phyloP scores from a whole-genome alignment of 1,140 invertebrate species.

The Coenobita brevimanus region DNA sequence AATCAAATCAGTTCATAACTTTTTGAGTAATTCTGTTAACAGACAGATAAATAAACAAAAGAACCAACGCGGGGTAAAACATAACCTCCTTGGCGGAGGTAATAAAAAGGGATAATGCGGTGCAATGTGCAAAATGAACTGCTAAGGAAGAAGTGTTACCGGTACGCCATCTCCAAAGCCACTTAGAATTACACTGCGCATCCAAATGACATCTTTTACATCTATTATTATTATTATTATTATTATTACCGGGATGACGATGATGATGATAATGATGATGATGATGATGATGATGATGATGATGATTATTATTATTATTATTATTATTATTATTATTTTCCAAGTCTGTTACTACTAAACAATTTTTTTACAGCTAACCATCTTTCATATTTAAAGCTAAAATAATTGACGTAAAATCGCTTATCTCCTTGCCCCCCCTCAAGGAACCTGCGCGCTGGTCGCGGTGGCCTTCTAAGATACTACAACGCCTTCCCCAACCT shows the following conservation, averaged over 20 bases:
- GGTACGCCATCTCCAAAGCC: too few relatives aligned
- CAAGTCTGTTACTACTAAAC: background rate
- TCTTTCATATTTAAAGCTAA: background rate
- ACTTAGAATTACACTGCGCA: too few relatives aligned
- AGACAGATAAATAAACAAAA: too few relatives aligned
- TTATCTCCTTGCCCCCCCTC: background rate
- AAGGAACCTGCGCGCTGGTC: slow-evolving; percentile 35
- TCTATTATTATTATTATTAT: background rate
- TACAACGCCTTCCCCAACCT: slow-evolving; percentile 37
- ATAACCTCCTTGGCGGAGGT: too few relatives aligned
- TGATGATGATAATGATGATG: background rate
- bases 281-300: background rate
- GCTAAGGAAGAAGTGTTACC: too few relatives aligned
- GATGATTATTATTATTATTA: background rate
- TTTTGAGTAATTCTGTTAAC: too few relatives aligned
- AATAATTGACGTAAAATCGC: background rate
- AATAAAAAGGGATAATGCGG: too few relatives aligned
- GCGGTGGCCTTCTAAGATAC: slow-evolving; percentile 18
- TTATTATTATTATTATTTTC: background rate
- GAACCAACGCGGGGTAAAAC: too few relatives aligned
- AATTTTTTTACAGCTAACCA: background rate
- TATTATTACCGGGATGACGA: background rate
- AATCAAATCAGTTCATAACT: too few relatives aligned
- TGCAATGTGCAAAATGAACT: too few relatives aligned
- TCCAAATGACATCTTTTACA: too few relatives aligned